phyloP scores from a whole-genome alignment of 2,888 invertebrate genomes.

The Ariolimax columbianus region DNA sequence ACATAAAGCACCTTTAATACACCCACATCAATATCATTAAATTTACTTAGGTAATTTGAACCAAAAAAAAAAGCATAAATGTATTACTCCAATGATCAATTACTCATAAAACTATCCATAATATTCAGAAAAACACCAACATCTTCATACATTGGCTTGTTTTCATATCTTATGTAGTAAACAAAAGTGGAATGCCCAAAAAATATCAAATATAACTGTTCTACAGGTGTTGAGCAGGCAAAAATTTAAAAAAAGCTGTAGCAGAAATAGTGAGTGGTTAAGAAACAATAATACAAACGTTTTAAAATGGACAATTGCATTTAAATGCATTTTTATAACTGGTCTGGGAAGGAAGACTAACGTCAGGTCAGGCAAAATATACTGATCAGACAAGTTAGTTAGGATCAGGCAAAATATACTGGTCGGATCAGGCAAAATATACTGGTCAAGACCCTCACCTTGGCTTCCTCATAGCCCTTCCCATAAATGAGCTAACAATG shows the following conservation, averaged over 20 bases:
- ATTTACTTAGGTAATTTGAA: too few relatives aligned
- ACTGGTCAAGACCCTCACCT: too few relatives aligned
- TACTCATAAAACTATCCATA: background rate
- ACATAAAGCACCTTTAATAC: too few relatives aligned
- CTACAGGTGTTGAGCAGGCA: conserved; percentile 12
- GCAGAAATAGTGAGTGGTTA: background rate
- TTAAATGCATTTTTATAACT: background rate
- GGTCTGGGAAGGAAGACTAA: too few relatives aligned
- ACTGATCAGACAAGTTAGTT: too few relatives aligned
- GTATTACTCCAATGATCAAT: background rate
- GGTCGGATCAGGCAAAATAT: too few relatives aligned
- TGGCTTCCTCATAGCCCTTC: too few relatives aligned
- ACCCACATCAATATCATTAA: too few relatives aligned
- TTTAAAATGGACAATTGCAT: background rate
- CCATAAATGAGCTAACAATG: too few relatives aligned
- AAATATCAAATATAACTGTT: background rate
- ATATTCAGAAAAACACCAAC: background rate
- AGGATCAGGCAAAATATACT: too few relatives aligned
- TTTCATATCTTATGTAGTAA: background rate
- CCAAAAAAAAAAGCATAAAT: background rate
- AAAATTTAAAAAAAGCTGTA: background rate
- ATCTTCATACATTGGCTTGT: background rate
- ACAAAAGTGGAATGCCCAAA: background rate
- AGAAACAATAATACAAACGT: background rate
- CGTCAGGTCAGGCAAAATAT: too few relatives aligned